phyloP scores from a whole-genome alignment of 1,140 invertebrate genomes.

The Sitophilus oryzae region DNA sequence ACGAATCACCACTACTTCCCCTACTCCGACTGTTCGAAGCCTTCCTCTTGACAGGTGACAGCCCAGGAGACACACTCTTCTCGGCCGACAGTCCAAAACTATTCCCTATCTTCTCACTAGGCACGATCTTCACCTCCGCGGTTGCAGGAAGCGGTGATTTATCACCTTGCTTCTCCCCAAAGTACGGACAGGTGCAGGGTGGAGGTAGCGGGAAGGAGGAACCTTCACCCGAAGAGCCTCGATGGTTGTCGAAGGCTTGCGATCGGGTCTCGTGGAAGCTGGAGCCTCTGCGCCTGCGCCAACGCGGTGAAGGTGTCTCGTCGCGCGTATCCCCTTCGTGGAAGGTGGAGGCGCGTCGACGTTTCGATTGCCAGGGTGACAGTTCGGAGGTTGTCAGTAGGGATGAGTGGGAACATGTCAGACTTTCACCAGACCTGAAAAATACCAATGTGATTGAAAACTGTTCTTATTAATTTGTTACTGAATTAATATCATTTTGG shows the following conservation, averaged over 20 bases:
- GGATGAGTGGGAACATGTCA: slow-evolving; percentile 33
- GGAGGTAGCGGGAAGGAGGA: slow-evolving; percentile 53
- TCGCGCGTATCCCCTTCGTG: slow-evolving; percentile 45
- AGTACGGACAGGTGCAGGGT: slow-evolving; percentile 72
- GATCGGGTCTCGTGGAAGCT: slow-evolving; percentile 47
- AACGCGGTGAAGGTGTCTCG: slow-evolving; percentile 39
- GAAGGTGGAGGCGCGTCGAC: slow-evolving; percentile 51
- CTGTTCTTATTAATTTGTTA: no score
- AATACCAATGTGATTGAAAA: slow-evolving; percentile 12
- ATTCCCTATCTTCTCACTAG: slow-evolving; percentile 39
- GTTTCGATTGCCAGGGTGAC: slow-evolving; percentile 35
- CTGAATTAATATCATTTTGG: no score
- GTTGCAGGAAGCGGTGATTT: slow-evolving; percentile 43
- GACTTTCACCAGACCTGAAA: slow-evolving; percentile 34
- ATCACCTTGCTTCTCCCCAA: slow-evolving; percentile 55
- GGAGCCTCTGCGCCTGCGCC: slow-evolving; percentile 44
- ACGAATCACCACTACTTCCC: slow-evolving; percentile 27
- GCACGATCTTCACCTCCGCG: slow-evolving; percentile 52
- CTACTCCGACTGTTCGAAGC: slow-evolving; percentile 20
- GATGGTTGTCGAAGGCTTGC: not conserved
- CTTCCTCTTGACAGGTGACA: slow-evolving; percentile 30
- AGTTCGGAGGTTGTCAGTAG: slow-evolving; percentile 25
- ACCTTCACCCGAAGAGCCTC: slow-evolving; percentile 21
- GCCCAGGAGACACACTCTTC: slow-evolving; percentile 31
- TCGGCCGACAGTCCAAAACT: slow-evolving; percentile 29